Conservation (phyloP, 2,888 invertebrate genomes). For the Phortica magna region DNA sequence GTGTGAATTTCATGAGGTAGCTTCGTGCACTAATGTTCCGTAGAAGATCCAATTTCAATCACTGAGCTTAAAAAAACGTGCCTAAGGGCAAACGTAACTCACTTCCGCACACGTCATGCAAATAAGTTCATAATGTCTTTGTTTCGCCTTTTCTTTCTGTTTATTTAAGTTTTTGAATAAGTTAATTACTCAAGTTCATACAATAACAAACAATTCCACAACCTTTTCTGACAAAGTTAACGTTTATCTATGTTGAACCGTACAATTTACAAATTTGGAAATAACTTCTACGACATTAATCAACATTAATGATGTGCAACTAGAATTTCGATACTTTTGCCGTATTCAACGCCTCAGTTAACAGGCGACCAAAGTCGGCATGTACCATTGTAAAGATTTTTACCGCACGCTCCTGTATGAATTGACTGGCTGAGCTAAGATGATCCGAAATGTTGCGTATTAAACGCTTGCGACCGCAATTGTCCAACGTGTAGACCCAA, state of each 20-base stretch:
- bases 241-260: background rate
- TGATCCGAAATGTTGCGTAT: conserved; percentile 89
- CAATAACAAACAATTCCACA: too few relatives aligned
- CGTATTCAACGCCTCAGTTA: conserved; percentile 81
- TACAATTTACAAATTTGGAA: background rate
- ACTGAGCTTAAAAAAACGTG: too few relatives aligned
- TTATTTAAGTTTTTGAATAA: too few relatives aligned
- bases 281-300: background rate
- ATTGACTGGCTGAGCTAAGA: conserved; percentile 87
- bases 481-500: conserved; percentile 88
- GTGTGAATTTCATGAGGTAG: too few relatives aligned
- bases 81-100: too few relatives aligned
- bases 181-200: too few relatives aligned
- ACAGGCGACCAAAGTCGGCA: conserved; percentile 86
- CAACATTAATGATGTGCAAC: background rate
- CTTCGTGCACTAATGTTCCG: too few relatives aligned
- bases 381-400: conserved; percentile 90
- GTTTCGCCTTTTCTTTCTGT: too few relatives aligned
- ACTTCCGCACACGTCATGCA: too few relatives aligned
- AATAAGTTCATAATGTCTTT: too few relatives aligned
- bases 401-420: conserved; percentile 92
- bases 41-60: too few relatives aligned
- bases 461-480: conserved; percentile 85
- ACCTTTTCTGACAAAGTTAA: too few relatives aligned
- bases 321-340: conserved; percentile 64